Evolutionary conservation across 2,113 vertebrate genomes (phyloP).

Genomic region (Ptilorrhoa leucosticta): DNA sequence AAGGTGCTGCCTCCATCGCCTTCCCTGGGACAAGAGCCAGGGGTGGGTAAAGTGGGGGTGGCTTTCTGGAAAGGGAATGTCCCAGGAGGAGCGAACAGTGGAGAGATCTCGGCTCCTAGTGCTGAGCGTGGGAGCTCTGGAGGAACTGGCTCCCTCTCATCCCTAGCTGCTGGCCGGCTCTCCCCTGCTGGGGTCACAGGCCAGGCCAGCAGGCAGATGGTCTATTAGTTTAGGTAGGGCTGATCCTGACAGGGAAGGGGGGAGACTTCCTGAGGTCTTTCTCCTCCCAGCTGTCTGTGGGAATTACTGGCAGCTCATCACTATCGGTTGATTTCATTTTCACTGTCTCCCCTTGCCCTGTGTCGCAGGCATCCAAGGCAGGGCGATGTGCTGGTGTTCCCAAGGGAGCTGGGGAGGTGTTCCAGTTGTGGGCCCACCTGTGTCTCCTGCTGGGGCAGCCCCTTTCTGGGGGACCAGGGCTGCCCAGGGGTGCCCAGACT

Average conservation of each 20-base stretch:
- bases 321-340: background rate
- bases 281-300: background rate
- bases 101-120: background rate
- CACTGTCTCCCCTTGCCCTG: background rate
- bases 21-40: background rate
- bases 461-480: background rate
- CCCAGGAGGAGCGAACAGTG: accelerated
- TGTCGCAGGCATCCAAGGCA: background rate
- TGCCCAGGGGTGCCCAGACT: background rate
- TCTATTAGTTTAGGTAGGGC: background rate
- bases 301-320: background rate
- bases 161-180: background rate
- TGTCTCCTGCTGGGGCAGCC: background rate
- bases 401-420: accelerated
- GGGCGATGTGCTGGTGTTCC: accelerated
- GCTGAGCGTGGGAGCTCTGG: background rate
- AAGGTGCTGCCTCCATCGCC: background rate
- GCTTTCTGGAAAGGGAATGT: background rate
- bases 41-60: background rate
- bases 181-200: background rate
- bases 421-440: background rate
- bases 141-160: background rate
- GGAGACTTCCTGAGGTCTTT: background rate
- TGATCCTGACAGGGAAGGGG: background rate
- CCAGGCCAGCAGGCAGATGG: background rate